phyloP scores from a whole-genome alignment of 2,888 invertebrate genomes.

The Philonicus albiceps region DNA sequence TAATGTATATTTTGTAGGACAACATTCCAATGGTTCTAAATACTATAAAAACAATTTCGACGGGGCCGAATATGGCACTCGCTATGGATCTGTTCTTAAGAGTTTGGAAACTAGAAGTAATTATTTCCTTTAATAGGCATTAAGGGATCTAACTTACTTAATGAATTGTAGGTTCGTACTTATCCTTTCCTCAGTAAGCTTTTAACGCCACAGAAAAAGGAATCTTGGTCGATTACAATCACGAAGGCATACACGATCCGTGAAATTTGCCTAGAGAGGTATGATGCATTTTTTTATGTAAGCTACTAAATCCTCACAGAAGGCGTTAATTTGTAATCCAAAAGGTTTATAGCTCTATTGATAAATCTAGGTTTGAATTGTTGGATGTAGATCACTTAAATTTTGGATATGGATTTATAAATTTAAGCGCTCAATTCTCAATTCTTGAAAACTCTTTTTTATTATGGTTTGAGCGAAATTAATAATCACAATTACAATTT shows the following conservation, averaged over 20 bases:
- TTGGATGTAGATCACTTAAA: too few relatives aligned
- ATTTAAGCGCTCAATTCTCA: too few relatives aligned
- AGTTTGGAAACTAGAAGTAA: conserved; percentile 73
- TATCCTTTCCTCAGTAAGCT: conserved; percentile 77
- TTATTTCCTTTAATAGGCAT: not conserved
- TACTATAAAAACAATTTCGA: conserved; percentile 60
- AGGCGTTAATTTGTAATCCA: too few relatives aligned
- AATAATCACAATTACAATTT: too few relatives aligned
- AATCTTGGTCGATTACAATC: conserved; percentile 66
- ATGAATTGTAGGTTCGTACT: conserved; percentile 61
- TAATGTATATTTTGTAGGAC: conserved; percentile 53
- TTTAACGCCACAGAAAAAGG: conserved; percentile 64
- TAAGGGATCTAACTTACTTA: not conserved
- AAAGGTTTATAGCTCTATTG: too few relatives aligned
- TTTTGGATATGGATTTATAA: too few relatives aligned
- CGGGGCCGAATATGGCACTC: conserved; percentile 61
- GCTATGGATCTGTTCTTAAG: conserved; percentile 72
- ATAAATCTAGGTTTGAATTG: not conserved
- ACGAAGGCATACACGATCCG: conserved; percentile 72
- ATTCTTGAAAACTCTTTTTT: too few relatives aligned
- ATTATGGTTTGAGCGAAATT: too few relatives aligned
- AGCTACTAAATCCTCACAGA: too few relatives aligned
- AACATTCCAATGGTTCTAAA: conserved; percentile 65
- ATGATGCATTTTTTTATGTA: not conserved
- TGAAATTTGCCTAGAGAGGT: conserved; percentile 68